Evolutionary conservation across 1,140 invertebrate species (phyloP).

Genomic region (Phymorhynchus buccinoides): DNA sequence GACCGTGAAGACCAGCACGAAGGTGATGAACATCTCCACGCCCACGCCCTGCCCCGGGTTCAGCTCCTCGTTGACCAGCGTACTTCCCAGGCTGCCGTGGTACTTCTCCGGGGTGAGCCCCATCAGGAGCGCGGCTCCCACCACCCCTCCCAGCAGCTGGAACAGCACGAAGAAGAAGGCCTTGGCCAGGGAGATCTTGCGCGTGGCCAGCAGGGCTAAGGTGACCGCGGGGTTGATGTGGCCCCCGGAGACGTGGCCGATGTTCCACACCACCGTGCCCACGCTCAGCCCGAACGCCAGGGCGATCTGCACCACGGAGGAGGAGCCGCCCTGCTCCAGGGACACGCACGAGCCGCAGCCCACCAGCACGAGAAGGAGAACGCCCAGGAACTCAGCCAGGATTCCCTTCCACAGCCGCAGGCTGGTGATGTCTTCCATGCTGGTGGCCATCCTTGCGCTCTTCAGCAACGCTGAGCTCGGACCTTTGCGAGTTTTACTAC

Average conservation of each 20-base stretch:
- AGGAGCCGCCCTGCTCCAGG: slow-evolving; percentile 48
- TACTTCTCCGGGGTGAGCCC: slow-evolving; percentile 72
- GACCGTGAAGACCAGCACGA: slow-evolving; percentile 90
- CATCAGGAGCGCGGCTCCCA: slow-evolving; percentile 83
- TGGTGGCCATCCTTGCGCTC: slow-evolving; percentile 55
- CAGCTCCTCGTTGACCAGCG: slow-evolving; percentile 62
- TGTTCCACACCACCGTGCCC: slow-evolving; percentile 70
- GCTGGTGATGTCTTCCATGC: slow-evolving; percentile 61
- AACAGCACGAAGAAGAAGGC: slow-evolving; percentile 66
- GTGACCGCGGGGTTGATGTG: slow-evolving; percentile 93
- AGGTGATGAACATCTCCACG: slow-evolving; percentile 90
- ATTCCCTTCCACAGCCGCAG: slow-evolving; percentile 57
- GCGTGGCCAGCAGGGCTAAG: slow-evolving; percentile 79
- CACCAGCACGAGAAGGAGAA: slow-evolving; percentile 86
- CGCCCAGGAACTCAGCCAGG: slow-evolving; percentile 87
- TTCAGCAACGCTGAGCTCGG: neutral
- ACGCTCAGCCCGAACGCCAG: slow-evolving; percentile 68
- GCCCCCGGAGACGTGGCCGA: slow-evolving; percentile 89
- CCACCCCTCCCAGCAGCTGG: slow-evolving; percentile 81
- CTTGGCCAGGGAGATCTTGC: slow-evolving; percentile 67
- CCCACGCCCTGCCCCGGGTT: slow-evolving; percentile 78
- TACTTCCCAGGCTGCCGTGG: slow-evolving; percentile 80
- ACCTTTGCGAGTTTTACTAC: too few species aligned
- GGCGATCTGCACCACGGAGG: slow-evolving; percentile 54
- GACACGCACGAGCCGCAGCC: slow-evolving; percentile 84